Base-by-base conservation (phyloP, 2,888 invertebrate genomes). In the Spicauda simplicius region DNA sequence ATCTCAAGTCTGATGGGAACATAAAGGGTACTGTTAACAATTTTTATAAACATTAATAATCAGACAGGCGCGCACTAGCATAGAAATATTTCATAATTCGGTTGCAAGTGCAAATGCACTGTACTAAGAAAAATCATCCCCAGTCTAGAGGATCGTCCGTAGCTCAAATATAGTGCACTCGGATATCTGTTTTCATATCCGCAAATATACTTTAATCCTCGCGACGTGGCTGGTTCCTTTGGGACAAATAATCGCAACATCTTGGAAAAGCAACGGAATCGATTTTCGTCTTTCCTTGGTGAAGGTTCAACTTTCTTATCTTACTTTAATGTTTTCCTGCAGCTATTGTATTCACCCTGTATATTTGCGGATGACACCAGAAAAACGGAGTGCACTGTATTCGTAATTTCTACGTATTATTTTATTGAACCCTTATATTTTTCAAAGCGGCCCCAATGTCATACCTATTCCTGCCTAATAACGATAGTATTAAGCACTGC, bases 161-260 rank as follows among this genome's bases (percentile, higher is more conserved):
- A 41, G 5, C 41, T 41, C 41, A 14, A 41, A 41, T 41, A 41
- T 14, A 41, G 37, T 37, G 41, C 41, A 41, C 41, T 41, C 41
- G 41, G 10, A 41, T 41, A 41, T 41, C 41, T 2, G 41, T 41
- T 41, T 41, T 41, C 41, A 41, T 41, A 41, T 41, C 55, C 55
- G 30, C 55, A 55, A 55, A 55, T 11, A 55, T 10, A 33, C 41
- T 41, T 41, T 41, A 41, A 41, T 55, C 30, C 41, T 41, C 14
- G 3, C 41, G 12, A 11, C 41, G 14, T 11, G 14, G 41, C 41
- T 41, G 14, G 14, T 14, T 41, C 41, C 41, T 41, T 11, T 41
- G 41, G 41, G 41, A 41, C 2, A 41, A 2, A 14, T 41, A 41
- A 41, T 14, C 41, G 14, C 14, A 41, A 14, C 14, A 41, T 41